Evolutionary conservation across 2,113 vertebrate species (phyloP), one percentile per base, ranked within the genome.

Genomic region (Upupa epops): DNA sequence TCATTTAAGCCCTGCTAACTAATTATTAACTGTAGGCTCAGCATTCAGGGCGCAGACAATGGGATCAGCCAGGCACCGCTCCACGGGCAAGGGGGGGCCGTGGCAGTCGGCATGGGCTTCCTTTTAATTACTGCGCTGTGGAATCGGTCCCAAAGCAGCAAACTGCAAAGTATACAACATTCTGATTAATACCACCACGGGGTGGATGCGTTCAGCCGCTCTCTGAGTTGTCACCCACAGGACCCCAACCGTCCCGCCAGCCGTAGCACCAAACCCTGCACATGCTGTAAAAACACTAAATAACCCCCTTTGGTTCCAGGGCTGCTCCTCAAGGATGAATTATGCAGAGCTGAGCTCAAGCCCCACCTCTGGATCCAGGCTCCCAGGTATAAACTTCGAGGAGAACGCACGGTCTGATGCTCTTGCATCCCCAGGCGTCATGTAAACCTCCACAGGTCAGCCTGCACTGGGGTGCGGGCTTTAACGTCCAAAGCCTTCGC

Each of bases 61-160:
- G 88, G 93, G 88, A 95, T 94, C 94, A 94, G 86, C 88, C 93
- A 93, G 95, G 94, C 95, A 93, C 88, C 25, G 36, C 90, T 96
- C 92, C 80, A 81, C 1, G 11, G 77, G 73, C 2, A n/a, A n/a
- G n/a, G 21, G 91, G 65, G 86, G 81, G 69, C 65, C 72, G 86
- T 25, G 0, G 0, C 83, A 69, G 83, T 88, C 88, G 34, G 77
- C 81, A 86, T 3, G 58, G 88, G 88, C 32, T 93, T 92, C 91
- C 86, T 86, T 91, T 93, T 90, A 78, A 95, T 93, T 93, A 86
- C 48, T 75, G 90, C 55, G 79, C 83, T 22, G 65, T 61, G 76
- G 92, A 95, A 95, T 86, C 88, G 42, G 46, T 58, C 74, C 75
- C 54, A 70, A 73, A 86, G 81, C 81, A 84, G 66, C 0, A 0